Evolutionary conservation across 30 jellyfish, hydroid and myxozoan species (phyloP), one percentile per base, ranked within the genome.

Genomic region (Hydractinia echinata): DNA sequence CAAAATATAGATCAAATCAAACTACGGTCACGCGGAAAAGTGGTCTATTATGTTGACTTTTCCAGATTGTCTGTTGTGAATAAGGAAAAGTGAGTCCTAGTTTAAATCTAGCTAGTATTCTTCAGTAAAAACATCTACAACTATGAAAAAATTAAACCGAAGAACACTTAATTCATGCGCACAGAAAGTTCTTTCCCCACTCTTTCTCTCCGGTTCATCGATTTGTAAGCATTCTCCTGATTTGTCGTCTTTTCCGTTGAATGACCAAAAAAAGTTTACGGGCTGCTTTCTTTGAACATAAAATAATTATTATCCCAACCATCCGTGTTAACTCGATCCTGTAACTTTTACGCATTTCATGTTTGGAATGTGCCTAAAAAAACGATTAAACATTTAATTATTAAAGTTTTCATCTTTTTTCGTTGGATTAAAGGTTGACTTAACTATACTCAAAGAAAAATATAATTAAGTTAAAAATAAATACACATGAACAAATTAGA

Each of bases 221-320:
- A 89, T 80, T 54, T 89, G 79, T 69, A 89, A 58, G 76, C 96
- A 89, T 19, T 86, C 85, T 50, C 77, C 76, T 52, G 76, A 86
- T 18, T 81, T 86, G 54, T 79, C 76, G 58, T 78, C 85, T 19
- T 90, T 60, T 11, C 94, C 96, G 49, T 76, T 76, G 51, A 79
- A 71, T 10, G 96, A 89, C 96, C 96, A 89, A 90, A 78, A 76
- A 87, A 89, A 89, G 50, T 89, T 87, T 84, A 89, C 8, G 95
- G 67, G 95, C 83, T 7, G 68, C 81, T 61, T 89, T 76, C 13
- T 82, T 67, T 11, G 84, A 85, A 64, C 96, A 89, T 5, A 89
- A 61, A n/a, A 82, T 72, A 88, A 62, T 82, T 82, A 73, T 88
- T 87, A 51, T 88, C 85, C 96, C 96, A 88, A 11, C 90, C 81